Percentiles rank a stretch among this genome's conserved stretches.
phyloP scores from a whole-genome alignment of 2,888 invertebrate genomes.

The Orchesellides sinensis region DNA sequence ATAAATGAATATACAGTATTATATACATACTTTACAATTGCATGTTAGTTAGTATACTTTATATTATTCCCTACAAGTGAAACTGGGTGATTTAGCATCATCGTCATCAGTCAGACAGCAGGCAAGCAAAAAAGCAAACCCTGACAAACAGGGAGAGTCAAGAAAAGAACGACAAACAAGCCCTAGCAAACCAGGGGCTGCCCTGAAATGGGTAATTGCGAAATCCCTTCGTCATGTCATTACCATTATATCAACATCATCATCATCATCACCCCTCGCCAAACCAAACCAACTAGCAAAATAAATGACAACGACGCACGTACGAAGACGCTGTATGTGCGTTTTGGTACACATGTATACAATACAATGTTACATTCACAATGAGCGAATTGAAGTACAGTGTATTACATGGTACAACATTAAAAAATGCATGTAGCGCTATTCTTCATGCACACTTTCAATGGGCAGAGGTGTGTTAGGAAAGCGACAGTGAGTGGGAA shows the following conservation, averaged over 20 bases:
- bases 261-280: constrained; percentile 38
- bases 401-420: background rate
- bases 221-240: constrained; percentile 65
- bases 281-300: background rate
- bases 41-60: no score
- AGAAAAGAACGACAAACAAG: constrained; percentile 32
- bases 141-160: constrained; percentile 51
- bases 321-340: background rate
- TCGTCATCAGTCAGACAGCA: constrained; percentile 47
- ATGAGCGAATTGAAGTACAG: constrained; percentile 10
- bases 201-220: constrained; percentile 67
- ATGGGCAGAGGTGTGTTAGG: constrained; percentile 43
- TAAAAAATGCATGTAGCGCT: constrained; percentile 16
- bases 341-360: no score
- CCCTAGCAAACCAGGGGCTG: constrained; percentile 54
- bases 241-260: no score
- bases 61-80: background rate
- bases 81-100: constrained; percentile 64
- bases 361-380: constrained; percentile 8
- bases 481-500: constrained; percentile 68
- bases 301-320: constrained; percentile 3
- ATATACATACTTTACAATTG: background rate
- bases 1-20: background rate
- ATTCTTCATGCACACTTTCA: constrained; percentile 21
- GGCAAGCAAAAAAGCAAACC: constrained; percentile 19